Percentiles rank a stretch among this genome's conserved stretches.
phyloP scores from a whole-genome alignment of 2,888 invertebrate species.

The Oxycera nigricornis region DNA sequence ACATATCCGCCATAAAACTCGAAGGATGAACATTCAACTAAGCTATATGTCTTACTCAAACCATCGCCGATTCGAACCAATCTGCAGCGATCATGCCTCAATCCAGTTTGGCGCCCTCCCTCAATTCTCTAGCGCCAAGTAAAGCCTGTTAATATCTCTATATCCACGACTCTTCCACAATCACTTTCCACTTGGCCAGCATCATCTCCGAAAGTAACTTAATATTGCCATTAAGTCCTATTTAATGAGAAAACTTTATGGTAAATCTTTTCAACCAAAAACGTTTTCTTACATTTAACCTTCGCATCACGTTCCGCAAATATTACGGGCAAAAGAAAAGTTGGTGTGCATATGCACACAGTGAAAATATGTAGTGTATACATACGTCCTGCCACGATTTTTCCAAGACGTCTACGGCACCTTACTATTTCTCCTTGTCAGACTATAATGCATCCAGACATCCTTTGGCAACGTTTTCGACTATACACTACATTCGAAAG shows the following conservation, averaged over 20 bases:
- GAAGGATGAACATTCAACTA: too few relatives aligned
- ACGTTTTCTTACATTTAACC: constrained; percentile 32
- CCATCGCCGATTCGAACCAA: too few relatives aligned
- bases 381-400: neutral
- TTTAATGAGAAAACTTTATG: constrained; percentile 42
- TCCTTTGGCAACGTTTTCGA: neutral
- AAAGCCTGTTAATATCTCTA: too few relatives aligned
- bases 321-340: constrained; percentile 17
- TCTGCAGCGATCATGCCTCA: too few relatives aligned
- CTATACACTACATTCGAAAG: neutral
- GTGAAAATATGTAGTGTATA: neutral
- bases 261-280: constrained; percentile 30
- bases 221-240: constrained; percentile 35
- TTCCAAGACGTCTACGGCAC: neutral
- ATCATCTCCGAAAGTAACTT: constrained; percentile 5
- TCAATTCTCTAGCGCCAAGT: too few relatives aligned
- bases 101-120: too few relatives aligned
- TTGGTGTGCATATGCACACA: constrained; percentile 1
- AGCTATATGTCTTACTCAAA: too few relatives aligned
- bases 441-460: constrained; percentile 15
- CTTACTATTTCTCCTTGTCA: neutral
- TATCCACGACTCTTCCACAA: neutral
- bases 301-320: constrained; percentile 41
- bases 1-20: too few relatives aligned
- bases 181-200: neutral